phyloP scores from a whole-genome alignment of 2,113 vertebrate genomes.

The Platichthys flesus region DNA sequence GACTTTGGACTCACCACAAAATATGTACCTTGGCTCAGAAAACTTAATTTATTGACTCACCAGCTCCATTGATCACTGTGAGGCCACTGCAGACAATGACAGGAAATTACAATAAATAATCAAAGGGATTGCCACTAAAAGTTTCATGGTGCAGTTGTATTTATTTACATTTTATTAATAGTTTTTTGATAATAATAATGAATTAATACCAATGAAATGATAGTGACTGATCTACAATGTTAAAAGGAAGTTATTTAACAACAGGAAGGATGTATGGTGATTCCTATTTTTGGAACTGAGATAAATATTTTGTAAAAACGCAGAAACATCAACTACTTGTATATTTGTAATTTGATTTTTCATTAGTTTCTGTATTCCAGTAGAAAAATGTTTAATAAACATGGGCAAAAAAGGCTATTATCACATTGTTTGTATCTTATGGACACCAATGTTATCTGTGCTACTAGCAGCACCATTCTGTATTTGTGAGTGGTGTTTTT shows the following conservation, averaged over 20 bases:
- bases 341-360: too few species aligned
- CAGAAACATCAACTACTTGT: too few species aligned
- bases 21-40: conserved; percentile 41
- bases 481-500: not conserved
- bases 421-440: too few species aligned
- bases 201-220: not conserved
- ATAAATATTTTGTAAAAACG: too few species aligned
- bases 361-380: not conserved
- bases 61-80: conserved; percentile 29
- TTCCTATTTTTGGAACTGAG: too few species aligned
- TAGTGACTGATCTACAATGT: not conserved
- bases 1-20: conserved; percentile 31
- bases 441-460: too few species aligned
- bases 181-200: too few species aligned
- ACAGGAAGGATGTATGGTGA: too few species aligned
- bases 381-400: not conserved
- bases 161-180: too few species aligned
- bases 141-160: not conserved
- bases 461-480: too few species aligned
- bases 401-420: too few species aligned
- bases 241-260: too few species aligned
- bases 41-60: conserved; percentile 39
- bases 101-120: conserved; percentile 22
- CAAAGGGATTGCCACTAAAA: not conserved
- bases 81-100: conserved; percentile 16